Base-by-base conservation (phyloP, 2,797 vertebrate genomes). In the Anniella stebbinsi region DNA sequence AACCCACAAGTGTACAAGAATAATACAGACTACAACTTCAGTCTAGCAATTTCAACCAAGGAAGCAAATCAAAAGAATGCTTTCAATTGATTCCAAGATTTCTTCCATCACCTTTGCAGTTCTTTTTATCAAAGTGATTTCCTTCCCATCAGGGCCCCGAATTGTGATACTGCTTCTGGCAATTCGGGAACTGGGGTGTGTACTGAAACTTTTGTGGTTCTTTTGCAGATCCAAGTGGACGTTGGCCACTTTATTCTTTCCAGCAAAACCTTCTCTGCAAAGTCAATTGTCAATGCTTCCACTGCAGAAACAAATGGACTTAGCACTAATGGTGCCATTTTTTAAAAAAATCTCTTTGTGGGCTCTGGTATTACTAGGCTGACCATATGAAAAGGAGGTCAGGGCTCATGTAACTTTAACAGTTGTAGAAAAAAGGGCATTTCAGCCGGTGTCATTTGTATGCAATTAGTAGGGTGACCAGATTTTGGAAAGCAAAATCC, bases 181-280 rank as follows among this genome's bases (percentile, higher is more conserved):
- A 76, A 84, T 84, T 75, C 76, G 80, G 66, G 41, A 36, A 33
- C 41, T 21, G 28, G 82, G 30, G 41, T 1, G 21, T 76, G 57
- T 13, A 63, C 45, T 78, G 88, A 85, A 54, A 69, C 33, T 12
- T 25, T 23, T n/a, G 23, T 9, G 4, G 41, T 1, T 51, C 30
- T 75, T 36, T 77, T 57, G 13, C 15, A 28, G 63, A 36, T 33
- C 83, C 51, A 38, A 45, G 67, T 80, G 86, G 30, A 72, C 7
- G 25, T 15, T 45, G 66, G 30, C 23, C 18, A 15, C n/a, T 69
- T 77, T 84, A 80, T 70, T 76, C 48, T 36, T 63, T 57, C 33
- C 48, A 25, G 36, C 51, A 38, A 86, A 75, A 85, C 67, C 88
- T 78, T 78, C 66, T 80, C 54, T 88, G 8, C 76, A 88, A 86